These are phyloP conservation scores for Dryas iulia DNA, from an alignment of 1,140 invertebrate genomes.

Conservation along the genomic window DNA sequence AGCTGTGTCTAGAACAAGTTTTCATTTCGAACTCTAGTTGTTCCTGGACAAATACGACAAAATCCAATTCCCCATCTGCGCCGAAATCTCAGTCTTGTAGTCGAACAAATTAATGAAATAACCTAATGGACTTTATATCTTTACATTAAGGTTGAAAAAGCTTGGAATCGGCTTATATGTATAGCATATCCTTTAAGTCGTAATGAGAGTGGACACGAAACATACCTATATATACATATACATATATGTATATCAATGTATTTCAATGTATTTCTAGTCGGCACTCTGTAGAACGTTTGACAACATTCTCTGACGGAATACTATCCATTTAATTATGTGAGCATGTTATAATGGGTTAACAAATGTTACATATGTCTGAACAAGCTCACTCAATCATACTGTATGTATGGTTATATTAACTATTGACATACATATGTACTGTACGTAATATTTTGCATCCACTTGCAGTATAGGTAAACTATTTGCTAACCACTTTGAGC, in stretches of 20 bases:
- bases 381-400: background rate
- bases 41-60: conserved; percentile 42
- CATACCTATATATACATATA: background rate
- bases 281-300: background rate
- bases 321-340: background rate
- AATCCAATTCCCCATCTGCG: conserved; percentile 56
- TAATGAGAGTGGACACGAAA: background rate
- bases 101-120: conserved; percentile 19
- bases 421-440: background rate
- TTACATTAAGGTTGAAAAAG: conserved; percentile 9
- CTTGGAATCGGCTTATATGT: conserved; percentile 1
- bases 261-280: background rate
- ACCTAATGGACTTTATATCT: conserved; percentile 20
- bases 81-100: conserved; percentile 43
- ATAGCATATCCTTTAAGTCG: conserved; percentile 2
- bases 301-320: background rate
- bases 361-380: background rate
- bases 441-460: background rate
- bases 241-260: background rate
- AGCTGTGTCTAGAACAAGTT: conserved; percentile 32
- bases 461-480: background rate
- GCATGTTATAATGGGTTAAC: background rate
- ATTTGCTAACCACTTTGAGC: background rate
- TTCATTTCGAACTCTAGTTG: conserved; percentile 41
- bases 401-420: background rate